Base-by-base conservation (phyloP, 2,113 vertebrate genomes). In the Psittacara wagleri region DNA sequence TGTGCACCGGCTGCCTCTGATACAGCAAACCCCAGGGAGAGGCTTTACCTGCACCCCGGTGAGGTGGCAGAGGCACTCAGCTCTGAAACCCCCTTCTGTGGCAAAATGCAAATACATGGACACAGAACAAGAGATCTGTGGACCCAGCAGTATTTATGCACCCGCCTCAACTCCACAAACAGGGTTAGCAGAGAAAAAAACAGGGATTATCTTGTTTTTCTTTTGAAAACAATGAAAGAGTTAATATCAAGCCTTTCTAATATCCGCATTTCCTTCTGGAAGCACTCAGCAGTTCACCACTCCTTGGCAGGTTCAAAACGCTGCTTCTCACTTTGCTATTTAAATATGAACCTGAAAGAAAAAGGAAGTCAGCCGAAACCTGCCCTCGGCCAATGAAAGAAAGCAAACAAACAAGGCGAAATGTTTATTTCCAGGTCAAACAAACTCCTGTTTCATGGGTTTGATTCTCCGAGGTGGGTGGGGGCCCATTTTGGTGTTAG, bases 141-240 rank as follows among this genome's bases (percentile, higher is more conserved):
- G 59, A 96, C 54, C 90, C 90, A 90, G 95, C 92, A 90, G 70
- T n/a, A 95, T 93, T 66, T 80, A 72, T 63, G 88, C 64, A 44
- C 54, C 44, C 1, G 3, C 89, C 93, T 81, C 12, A 86, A 86
- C 73, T 44, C 63, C 11, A 3, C 54, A 28, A 83, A 67, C 59
- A 54, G n/a, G 27, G 57, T 17, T 29, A 23, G 39, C 62, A 2
- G 4, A 22, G 57, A 55, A 55, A 72, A 46, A 35, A 4, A 7
- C 35, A 2, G 83, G n/a, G 57, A 13, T 66, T 29, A 4, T 6
- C 24, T 66, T 63, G 57, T 69, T 63, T 74, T 54, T 33, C 37
- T 51, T 66, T 48, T 15, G 52, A 73, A 61, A 76, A 91, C 73
- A 66, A 49, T n/a, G 17, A 7, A 79, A 46, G 52, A 8, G 54